A percentile compares a stretch with the other conserved stretches of the same genome.
phyloP scores from a whole-genome alignment of 2,113 vertebrate species.

The Elaphurus davidianus region DNA sequence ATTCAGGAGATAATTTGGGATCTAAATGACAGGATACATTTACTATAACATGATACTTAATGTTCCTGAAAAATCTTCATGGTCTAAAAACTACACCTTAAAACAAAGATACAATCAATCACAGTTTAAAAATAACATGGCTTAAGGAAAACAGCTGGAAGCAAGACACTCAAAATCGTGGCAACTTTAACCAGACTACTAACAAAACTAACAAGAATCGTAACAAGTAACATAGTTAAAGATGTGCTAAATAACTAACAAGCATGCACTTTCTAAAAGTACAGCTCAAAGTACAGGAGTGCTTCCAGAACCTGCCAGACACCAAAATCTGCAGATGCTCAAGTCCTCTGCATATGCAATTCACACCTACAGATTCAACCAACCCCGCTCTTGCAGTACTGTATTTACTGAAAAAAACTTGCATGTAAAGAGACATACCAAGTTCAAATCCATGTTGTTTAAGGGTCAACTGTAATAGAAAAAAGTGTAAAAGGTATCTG shows the following conservation, averaged over 20 bases:
- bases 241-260: not conserved
- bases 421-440: not conserved
- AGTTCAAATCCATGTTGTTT: not conserved
- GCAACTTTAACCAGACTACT: not conserved
- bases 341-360: not conserved
- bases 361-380: not conserved
- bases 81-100: not conserved
- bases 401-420: not conserved
- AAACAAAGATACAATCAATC: not conserved
- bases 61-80: not conserved
- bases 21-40: not conserved
- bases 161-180: not conserved
- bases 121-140: not conserved
- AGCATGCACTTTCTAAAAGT: not conserved
- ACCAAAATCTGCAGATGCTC: not conserved
- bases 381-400: too few species aligned
- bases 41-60: not conserved
- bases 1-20: not conserved
- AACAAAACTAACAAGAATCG: constrained; percentile 16
- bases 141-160: not conserved
- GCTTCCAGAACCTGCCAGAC: not conserved
- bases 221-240: not conserved
- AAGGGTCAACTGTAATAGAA: not conserved
- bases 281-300: not conserved
- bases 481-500: not conserved